Evolutionary conservation across 2,888 invertebrate genomes (phyloP), one percentile per base, ranked within the genome.

Genomic region (Luperina nickerlii): DNA sequence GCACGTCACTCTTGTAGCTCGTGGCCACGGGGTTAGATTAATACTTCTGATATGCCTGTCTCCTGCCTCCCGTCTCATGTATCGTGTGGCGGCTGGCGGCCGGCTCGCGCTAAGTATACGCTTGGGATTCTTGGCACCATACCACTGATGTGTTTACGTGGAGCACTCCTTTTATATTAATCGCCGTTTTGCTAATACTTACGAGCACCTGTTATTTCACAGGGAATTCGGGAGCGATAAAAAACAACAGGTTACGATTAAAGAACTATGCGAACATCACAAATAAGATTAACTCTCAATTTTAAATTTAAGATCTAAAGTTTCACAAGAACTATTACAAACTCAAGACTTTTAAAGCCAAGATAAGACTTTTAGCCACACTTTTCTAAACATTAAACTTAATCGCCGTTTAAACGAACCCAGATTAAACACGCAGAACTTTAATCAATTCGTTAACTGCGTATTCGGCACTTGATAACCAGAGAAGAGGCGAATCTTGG

Each of bases 91-190:
- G 78, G 78, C 45, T 63, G 81, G 71, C 81, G 87, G 83, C 80
- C 75, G 78, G 79, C 81, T 73, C 63, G 75, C 86, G 70, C 76
- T 88, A 89, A 90, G 83, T 89, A 84, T 78, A 84, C 90, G 75
- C 84, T 83, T 67, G 82, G 88, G 89, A 87, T 87, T 87, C 88
- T 88, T 85, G 83, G 83, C 84, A 83, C 82, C 78, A 79, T 79
- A 86, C 76, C 82, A 74, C 79, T 82, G 82, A 84, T 84, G 76
- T 86, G 84, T 88, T 86, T 88, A 87, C 87, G 76, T 81, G 85
- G 67, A 66, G 62, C 74, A 81, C 84, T 88, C 83, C 78, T 87
- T 87, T 87, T 87, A 75, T 84, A 84, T 88, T 84, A 88, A 88
- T 86, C 82, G 86, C 81, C 78, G 78, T 77, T 79, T 83, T 81